Conservation (phyloP, 92 coral and sea anemone species). For the Palythoa grandiflora region DNA sequence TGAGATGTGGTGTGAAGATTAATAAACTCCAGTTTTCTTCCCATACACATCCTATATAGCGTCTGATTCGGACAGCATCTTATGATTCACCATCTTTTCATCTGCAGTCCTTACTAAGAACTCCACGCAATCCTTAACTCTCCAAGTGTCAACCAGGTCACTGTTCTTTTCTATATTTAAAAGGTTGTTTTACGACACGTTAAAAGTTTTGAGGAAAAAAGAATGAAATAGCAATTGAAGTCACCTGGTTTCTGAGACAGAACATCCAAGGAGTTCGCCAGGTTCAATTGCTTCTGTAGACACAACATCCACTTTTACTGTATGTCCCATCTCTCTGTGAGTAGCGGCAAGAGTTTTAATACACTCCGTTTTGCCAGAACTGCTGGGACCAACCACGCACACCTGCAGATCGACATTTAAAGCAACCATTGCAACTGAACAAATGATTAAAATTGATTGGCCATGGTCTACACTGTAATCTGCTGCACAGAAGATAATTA, state of each 20-base stretch:
- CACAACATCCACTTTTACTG: conserved; percentile 85
- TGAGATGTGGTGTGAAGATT: no score
- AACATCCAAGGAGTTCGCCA: conserved; percentile 85
- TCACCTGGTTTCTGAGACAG: conserved; percentile 81
- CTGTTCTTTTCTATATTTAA: background rate
- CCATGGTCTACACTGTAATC: background rate
- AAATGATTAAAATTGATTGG: background rate
- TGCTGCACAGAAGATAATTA: no score
- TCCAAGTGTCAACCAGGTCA: background rate
- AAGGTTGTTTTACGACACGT: background rate
- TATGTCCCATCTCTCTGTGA: conserved; percentile 96
- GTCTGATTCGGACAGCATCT: background rate
- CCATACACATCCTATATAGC: background rate
- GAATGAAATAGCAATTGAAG: background rate
- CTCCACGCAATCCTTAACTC: background rate
- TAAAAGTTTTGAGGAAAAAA: background rate
- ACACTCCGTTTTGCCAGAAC: conserved; percentile 97
- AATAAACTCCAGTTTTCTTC: no score
- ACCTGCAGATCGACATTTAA: conserved; percentile 59
- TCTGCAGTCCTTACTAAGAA: background rate
- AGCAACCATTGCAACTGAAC: background rate
- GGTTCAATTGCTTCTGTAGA: conserved; percentile 94
- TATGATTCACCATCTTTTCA: background rate
- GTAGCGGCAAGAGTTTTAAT: conserved; percentile 94
- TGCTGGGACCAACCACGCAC: conserved; percentile 93